Evolutionary conservation across 2,797 vertebrate species (phyloP), one percentile per base, ranked within the genome.

Genomic region (Dromococcyx pavoninus): DNA sequence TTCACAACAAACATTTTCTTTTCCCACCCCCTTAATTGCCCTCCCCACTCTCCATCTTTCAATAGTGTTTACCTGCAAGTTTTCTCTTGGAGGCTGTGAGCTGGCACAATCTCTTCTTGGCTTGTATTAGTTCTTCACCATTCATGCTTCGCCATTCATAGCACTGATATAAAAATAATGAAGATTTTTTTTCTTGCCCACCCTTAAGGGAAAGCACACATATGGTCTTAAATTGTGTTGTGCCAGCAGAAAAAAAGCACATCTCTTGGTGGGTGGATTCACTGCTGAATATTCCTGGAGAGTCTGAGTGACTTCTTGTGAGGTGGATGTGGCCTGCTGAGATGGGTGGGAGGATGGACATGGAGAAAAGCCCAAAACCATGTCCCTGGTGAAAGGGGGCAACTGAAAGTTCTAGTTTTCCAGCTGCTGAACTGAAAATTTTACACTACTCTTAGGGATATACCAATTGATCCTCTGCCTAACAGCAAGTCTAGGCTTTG

Each of bases 121-220:
- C 54, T 88, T 56, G 56, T 76, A 35, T 30, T 32, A 11, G 17
- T 56, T 85, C 44, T 70, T 64, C 10, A 1, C 67, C 0, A 0
- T 65, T 83, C 4, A 2, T 51, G 23, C n/a, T 56, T 87, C 84
- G 81, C 89, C 91, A 56, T 92, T 82, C 74, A 24, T 48, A 37
- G 83, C 16, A 91, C 72, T 80, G 78, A 89, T 88, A 86, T 50
- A 80, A 89, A 93, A 89, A 92, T 89, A 91, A 93, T 80, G 71
- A 75, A 61, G 58, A 44, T 3, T 71, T 61, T 67, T 62, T 80
- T 73, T 86, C 64, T 80, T 85, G 58, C 93, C 86, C 72, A 74
- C 35, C n/a, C 84, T 79, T 56, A 72, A 94, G 44, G 64, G 37
- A 93, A 96, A 96, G 54, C 70, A 74, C 62, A 73, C 92, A 93